These are phyloP conservation scores for Papilio elwesi DNA, from an alignment of 2,888 invertebrate genomes.

Conservation along the genomic window DNA sequence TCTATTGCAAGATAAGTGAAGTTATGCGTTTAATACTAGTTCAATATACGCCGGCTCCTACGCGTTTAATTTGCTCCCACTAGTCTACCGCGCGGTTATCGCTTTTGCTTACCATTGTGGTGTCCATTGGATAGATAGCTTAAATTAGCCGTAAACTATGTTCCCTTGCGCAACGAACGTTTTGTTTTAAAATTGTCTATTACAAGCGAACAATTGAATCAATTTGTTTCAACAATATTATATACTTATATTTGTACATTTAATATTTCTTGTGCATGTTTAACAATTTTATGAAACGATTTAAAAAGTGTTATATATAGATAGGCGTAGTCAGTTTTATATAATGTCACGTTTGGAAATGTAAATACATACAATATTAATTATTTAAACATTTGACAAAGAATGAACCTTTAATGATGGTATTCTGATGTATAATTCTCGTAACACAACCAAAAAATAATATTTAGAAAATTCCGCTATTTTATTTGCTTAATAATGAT, in stretches of 20 bases:
- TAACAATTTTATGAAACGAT: no score
- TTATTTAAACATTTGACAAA: no score
- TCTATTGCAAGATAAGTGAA: slow-evolving; percentile 41
- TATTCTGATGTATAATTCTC: no score
- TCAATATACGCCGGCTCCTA: slow-evolving; percentile 51
- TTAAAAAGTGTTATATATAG: no score
- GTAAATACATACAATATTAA: no score
- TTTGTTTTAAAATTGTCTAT: slow-evolving; percentile 26
- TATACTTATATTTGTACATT: neutral
- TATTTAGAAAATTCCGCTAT: no score
- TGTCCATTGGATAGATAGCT: slow-evolving; percentile 39
- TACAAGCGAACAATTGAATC: slow-evolving; percentile 12
- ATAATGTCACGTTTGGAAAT: neutral
- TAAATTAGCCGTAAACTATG: slow-evolving; percentile 36
- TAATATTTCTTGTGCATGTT: no score
- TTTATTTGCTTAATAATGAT: neutral
- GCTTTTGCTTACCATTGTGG: slow-evolving; percentile 40
- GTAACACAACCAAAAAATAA: neutral
- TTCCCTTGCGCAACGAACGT: neutral
- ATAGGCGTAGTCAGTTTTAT: neutral
- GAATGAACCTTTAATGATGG: no score
- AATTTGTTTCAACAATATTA: slow-evolving; percentile 12
- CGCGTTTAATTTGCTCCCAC: slow-evolving; percentile 67
- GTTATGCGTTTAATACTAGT: slow-evolving; percentile 51
- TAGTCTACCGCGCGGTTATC: slow-evolving; percentile 40